These are phyloP conservation scores for Minunthozetes semirufus DNA, from an alignment of 2,888 invertebrate species.

Conservation along the genomic window DNA sequence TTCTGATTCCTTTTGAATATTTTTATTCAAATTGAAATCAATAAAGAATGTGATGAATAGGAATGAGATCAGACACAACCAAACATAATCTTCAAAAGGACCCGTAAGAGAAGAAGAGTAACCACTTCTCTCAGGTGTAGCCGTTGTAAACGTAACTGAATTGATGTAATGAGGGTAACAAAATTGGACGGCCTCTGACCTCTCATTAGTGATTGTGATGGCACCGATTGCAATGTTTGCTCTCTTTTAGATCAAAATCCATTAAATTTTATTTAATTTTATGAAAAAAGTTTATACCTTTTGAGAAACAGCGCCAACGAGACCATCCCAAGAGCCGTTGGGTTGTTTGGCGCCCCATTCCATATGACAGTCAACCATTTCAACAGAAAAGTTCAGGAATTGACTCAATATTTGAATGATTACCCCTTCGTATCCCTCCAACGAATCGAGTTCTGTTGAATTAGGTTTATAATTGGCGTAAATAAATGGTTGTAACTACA, in stretches of 20 bases:
- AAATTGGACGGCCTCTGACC: conserved; percentile 6
- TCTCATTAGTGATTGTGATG: conserved; percentile 20
- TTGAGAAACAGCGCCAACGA: background rate
- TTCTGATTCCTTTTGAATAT: background rate
- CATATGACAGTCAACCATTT: background rate
- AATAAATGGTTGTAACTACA: background rate
- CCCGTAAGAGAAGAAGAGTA: background rate
- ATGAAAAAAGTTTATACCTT: background rate
- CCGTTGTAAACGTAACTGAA: conserved; percentile 28
- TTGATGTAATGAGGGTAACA: conserved; percentile 7
- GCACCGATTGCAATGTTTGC: conserved; percentile 31
- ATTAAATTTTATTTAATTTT: background rate
- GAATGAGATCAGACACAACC: background rate
- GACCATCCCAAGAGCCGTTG: background rate
- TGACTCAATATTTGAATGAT: background rate
- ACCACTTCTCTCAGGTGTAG: background rate
- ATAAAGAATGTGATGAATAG: background rate
- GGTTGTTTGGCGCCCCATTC: background rate
- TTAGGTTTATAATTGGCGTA: background rate
- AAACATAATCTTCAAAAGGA: background rate
- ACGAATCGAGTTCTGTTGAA: background rate
- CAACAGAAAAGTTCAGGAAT: background rate
- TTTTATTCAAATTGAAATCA: background rate
- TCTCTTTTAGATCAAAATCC: background rate
- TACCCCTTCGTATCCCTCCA: background rate